Evolutionary conservation across 2,888 invertebrate species (phyloP), one percentile per base, ranked within the genome.

Genomic region (Slavum lentiscoides): DNA sequence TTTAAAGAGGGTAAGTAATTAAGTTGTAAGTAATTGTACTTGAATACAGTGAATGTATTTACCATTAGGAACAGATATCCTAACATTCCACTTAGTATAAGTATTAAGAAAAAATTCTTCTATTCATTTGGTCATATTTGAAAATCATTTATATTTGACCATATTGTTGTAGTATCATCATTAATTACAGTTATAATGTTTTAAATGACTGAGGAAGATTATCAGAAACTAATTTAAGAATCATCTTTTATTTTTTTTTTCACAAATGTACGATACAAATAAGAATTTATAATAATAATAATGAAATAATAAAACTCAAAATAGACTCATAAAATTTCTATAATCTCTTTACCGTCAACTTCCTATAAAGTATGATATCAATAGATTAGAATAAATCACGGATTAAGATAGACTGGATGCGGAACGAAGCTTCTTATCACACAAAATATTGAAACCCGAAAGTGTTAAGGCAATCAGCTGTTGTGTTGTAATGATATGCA

Each of bases 1-100:
- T 30, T 30, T 30, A 4, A 4, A 30, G 4, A 30, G 4, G 30
- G 30, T 30, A 30, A 30, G 30, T 30, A 30, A 30, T 30, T 30
- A 30, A 30, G 30, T 30, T 30, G 30, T 30, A 30, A 30, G 30
- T 30, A 30, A 30, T 30, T 30, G 30, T 30, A 30, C 30, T 30
- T 30, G 30, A 4, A 30, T 30, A 30, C 30, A 30, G 4, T 30
- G 4, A 30, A 30, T 30, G 30, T 30, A 58, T 58, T 58, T 58
- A 58, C 58, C 6, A 8, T 58, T n/a, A 58, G 58, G n/a, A n/a
- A 58, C 58, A 58, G 58, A 58, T n/a, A n/a, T 58, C 58, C 58
- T 58, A 58, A 58, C 58, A 58, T 58, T 58, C 58, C 58, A 58
- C 58, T 58, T n/a, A 58, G 58, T 58, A 58, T n/a, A 58, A 58